phyloP scores from a whole-genome alignment of 1,140 invertebrate genomes.

The Carposina sasakii region DNA sequence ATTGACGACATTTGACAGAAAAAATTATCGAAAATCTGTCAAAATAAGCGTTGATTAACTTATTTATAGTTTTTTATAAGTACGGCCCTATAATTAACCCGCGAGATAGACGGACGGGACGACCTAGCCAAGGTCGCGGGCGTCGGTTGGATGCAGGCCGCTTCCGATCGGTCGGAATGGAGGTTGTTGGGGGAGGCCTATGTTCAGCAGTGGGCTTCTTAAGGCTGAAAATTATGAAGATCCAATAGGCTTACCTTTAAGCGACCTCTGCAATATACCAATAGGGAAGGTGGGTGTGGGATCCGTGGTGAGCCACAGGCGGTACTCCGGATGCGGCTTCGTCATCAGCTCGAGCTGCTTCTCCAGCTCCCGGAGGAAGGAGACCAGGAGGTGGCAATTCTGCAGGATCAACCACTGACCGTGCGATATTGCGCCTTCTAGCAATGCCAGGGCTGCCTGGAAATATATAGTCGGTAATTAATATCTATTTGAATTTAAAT shows the following conservation, averaged over 20 bases:
- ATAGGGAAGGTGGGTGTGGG: slow-evolving; percentile 89
- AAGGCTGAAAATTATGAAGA: too few relatives aligned
- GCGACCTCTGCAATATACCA: slow-evolving; percentile 87
- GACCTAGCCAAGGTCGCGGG: too few relatives aligned
- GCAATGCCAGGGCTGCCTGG: slow-evolving; percentile 79
- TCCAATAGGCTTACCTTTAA: slow-evolving; percentile 81
- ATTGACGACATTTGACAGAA: too few relatives aligned
- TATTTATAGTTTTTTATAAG: too few relatives aligned
- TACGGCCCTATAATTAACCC: too few relatives aligned
- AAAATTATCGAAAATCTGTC: background rate
- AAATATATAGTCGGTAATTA: slow-evolving; percentile 21
- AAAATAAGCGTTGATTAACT: slow-evolving; percentile 15
- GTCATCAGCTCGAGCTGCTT: slow-evolving; percentile 85
- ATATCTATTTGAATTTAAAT: too few relatives aligned
- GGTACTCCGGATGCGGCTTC: slow-evolving; percentile 89
- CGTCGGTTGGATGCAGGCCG: too few relatives aligned
- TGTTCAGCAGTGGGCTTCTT: too few relatives aligned
- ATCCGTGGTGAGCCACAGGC: slow-evolving; percentile 94
- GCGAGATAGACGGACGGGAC: too few relatives aligned
- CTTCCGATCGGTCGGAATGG: too few relatives aligned
- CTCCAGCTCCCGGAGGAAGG: slow-evolving; percentile 86
- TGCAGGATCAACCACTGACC: slow-evolving; percentile 93
- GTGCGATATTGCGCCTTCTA: slow-evolving; percentile 81
- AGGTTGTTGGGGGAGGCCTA: too few relatives aligned
- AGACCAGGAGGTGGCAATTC: slow-evolving; percentile 89